Evolutionary conservation across 2,888 invertebrate species (phyloP).

Genomic region (Prosopocoilus inquinatus): DNA sequence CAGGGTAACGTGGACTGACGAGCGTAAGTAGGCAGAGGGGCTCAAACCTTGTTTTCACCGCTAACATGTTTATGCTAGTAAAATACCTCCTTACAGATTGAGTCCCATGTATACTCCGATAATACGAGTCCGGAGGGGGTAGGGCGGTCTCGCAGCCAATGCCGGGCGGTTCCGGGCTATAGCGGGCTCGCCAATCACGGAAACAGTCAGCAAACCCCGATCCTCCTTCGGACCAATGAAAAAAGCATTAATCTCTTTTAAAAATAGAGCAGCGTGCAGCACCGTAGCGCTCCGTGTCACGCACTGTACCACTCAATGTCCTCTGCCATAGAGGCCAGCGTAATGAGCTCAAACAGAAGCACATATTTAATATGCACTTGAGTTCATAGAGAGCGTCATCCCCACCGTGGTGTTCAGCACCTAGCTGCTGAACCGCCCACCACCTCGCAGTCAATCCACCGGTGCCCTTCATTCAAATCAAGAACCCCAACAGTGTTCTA

Average conservation of each 20-base stretch:
- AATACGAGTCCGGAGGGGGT: conserved; percentile 45
- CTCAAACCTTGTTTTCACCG: conserved; percentile 46
- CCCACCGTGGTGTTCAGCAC: conserved; percentile 33
- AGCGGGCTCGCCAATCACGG: conserved; percentile 45
- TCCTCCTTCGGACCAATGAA: conserved; percentile 54
- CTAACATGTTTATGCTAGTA: conserved; percentile 51
- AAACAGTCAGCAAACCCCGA: conserved; percentile 36
- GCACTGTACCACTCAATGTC: conserved; percentile 44
- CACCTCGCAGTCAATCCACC: conserved; percentile 30
- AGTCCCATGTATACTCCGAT: conserved; percentile 50
- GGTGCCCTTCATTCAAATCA: conserved; percentile 27
- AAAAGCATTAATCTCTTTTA: conserved; percentile 55
- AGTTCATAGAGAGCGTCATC: conserved; percentile 49
- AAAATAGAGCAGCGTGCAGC: conserved; percentile 51
- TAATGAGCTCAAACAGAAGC: conserved; percentile 52
- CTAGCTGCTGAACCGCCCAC: conserved; percentile 40
- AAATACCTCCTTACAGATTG: conserved; percentile 52
- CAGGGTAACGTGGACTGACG: conserved; percentile 5
- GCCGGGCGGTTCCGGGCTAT: conserved; percentile 45
- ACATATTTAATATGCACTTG: conserved; percentile 47
- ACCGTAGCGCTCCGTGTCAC: conserved; percentile 46
- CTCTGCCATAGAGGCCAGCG: conserved; percentile 47
- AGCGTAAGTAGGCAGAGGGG: conserved; percentile 19
- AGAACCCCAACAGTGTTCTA: conserved; percentile 28
- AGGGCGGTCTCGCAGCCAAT: conserved; percentile 43